Base-by-base conservation (phyloP, 2,797 vertebrate species). In the Mionectes olivaceus region DNA sequence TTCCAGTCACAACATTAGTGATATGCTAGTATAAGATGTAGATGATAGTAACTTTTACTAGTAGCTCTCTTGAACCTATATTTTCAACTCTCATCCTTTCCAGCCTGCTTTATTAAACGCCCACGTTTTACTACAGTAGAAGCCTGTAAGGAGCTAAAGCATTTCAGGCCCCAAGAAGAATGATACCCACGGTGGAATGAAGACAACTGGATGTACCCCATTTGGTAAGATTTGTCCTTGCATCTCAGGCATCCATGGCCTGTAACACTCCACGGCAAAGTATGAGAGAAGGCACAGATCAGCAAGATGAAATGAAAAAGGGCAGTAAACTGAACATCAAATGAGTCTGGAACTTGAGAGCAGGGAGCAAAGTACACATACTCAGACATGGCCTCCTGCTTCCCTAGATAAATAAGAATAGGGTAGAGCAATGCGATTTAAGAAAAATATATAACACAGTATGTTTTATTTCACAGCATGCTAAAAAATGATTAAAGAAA, bases 401-500 rank as follows among this genome's bases (percentile, higher is more conserved):
- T 88, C 53, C 85, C 68, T 43, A 93, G 69, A 89, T 87, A 97
- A 97, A 88, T 57, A 86, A 92, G 95, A 93, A 77, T 1, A 56
- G 47, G 44, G 50, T 43, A 80, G 35, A 95, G 32, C 28, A 87
- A 71, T 16, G 21, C 65, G 77, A 78, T 79, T 86, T 74, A 73
- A 89, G 67, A 87, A 94, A 90, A 94, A 82, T 60, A 47, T 33
- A 76, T 64, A 52, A 89, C 52, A 79, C 35, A 14, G 59, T 75
- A 63, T 77, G 67, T 90, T 96, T 89, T 96, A 96, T 52, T 78
- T 90, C 93, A 87, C 90, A 93, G 90, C 80, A 84, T 56, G 89
- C 22, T 78, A 94, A 88, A 94, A 96, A 94, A 96, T 90, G 70
- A 96, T 94, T 93, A 94, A 90, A 96, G 93, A 79, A 89, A 94